Base-by-base conservation (phyloP, 2,113 vertebrate genomes). In the Myxocyprinus asiaticus region DNA sequence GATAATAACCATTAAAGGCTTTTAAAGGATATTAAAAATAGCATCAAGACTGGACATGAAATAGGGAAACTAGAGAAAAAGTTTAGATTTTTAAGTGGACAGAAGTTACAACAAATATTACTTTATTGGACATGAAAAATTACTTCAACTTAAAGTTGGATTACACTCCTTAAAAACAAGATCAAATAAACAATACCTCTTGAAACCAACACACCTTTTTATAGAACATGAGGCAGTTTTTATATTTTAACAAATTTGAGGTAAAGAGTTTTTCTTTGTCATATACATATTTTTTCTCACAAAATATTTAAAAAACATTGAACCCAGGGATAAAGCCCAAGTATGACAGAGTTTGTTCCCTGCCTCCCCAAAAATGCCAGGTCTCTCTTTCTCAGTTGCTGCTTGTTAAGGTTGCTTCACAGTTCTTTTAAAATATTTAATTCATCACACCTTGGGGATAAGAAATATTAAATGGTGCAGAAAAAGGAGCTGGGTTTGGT, bases 51-150 rank as follows among this genome's bases (percentile, higher is more conserved):
- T 70, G 7, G 43, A 61, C 22, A 71, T 59, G 43, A 9, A 47
- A 15, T 22, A 75, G 14, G 9, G 14, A 73, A 15, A 72, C 50
- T 63, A n/a, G 50, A 71, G 71, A 79, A 51, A 47, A 79, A 71
- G 67, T 51, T 74, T 76, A 65, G 70, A 75, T 77, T 67, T 78
- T 80, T 76, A 75, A 76, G 62, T 65, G 33, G 76, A 81, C 79
- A 82, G 86, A 66, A 64, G 71, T 88, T 87, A 92, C 92, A 89
- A 93, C 91, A 93, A 93, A 92, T 87, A 76, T 83, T 89, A 90
- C 90, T 94, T 94, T 93, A 93, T 92, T 92, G 89, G 92, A 91
- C 91, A 91, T 93, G 91, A 91, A 93, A 94, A 94, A 91, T 90
- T 87, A 91, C 81, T 88, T 90, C 81, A 85, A 85, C 84, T 81